These are phyloP conservation scores for Ageneiosus marmoratus DNA, from an alignment of 2,113 vertebrate genomes.

Conservation along the genomic window DNA sequence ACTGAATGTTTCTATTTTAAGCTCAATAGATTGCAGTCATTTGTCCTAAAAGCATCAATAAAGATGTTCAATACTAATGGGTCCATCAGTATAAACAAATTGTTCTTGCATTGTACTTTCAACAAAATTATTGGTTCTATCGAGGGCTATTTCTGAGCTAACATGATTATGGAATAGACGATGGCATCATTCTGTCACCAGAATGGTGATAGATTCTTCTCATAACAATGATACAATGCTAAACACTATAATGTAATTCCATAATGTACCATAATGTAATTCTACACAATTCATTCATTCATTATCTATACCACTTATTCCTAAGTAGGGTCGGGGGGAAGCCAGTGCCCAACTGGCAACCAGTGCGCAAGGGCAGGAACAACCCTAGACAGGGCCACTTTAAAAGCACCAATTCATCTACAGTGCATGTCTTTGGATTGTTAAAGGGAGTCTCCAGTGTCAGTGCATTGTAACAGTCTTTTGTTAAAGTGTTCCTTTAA, in stretches of 20 bases:
- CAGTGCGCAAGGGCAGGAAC: too few species aligned
- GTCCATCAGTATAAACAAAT: neutral
- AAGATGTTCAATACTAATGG: neutral
- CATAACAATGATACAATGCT: neutral
- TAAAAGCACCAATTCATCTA: too few species aligned
- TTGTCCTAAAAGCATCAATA: neutral
- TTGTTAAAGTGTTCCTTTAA: neutral
- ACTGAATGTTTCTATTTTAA: neutral
- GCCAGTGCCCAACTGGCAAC: too few species aligned
- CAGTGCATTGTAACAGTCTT: neutral
- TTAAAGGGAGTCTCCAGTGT: neutral
- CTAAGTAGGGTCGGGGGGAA: too few species aligned
- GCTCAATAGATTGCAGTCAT: neutral
- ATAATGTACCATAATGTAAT: conserved; percentile 5
- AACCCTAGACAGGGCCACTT: too few species aligned
- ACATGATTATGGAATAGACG: neutral
- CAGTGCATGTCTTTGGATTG: too few species aligned
- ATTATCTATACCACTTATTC: too few species aligned
- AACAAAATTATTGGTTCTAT: neutral
- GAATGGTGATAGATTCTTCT: neutral
- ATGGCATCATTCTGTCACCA: neutral
- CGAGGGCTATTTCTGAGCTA: neutral
- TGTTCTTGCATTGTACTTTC: neutral
- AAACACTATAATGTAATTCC: conserved; percentile 3
- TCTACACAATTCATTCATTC: too few species aligned